phyloP scores from a whole-genome alignment of 2,888 invertebrate species.

The Acrobasis suavella region DNA sequence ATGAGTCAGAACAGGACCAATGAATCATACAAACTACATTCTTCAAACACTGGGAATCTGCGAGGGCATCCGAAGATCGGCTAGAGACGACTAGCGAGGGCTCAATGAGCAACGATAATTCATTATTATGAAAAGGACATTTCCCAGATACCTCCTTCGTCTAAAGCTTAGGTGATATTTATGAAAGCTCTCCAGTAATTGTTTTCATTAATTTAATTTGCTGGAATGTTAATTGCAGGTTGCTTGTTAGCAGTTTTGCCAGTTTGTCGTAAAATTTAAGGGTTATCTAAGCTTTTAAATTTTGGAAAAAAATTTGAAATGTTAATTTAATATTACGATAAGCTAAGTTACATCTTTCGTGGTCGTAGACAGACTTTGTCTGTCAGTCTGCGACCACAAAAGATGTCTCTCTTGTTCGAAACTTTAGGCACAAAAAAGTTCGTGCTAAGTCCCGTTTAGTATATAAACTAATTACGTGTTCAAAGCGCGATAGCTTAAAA shows the following conservation, averaged over 20 bases:
- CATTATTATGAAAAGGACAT: constrained; percentile 62
- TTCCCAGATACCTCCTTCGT: constrained; percentile 48
- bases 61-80: constrained; percentile 57
- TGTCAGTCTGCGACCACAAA: no score
- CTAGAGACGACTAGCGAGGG: constrained; percentile 58
- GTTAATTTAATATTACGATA: no score
- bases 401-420: no score
- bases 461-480: no score
- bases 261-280: not conserved
- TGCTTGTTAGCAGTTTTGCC: constrained; percentile 13
- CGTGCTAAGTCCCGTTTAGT: no score
- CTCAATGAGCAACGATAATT: constrained; percentile 74
- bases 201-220: constrained; percentile 25
- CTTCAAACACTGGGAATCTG: constrained; percentile 35
- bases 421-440: no score
- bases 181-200: constrained; percentile 28
- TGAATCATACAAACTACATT: constrained; percentile 35
- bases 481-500: no score
- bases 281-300: not conserved
- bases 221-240: constrained; percentile 7
- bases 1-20: constrained; percentile 60
- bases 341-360: no score
- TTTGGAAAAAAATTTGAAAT: no score
- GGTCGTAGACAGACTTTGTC: no score
- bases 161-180: constrained; percentile 36